Evolutionary conservation across 2,888 invertebrate genomes (phyloP).

Genomic region (Cephus spinipes): DNA sequence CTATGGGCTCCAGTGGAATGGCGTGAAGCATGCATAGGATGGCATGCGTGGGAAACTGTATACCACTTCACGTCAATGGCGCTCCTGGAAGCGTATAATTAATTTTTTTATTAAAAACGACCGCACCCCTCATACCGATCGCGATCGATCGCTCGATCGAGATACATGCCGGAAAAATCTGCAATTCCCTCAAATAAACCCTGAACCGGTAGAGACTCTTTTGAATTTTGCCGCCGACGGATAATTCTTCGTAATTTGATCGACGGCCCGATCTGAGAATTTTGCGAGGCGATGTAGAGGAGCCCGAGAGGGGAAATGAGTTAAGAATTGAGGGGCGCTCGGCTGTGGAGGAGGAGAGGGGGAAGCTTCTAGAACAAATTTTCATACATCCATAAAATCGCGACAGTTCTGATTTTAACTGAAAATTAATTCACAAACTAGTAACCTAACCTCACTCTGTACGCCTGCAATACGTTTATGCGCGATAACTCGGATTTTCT

Average conservation of each 20-base stretch:
- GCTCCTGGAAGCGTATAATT: slow-evolving; percentile 57
- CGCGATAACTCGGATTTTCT: not conserved
- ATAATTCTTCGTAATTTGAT: not conserved
- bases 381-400: not conserved
- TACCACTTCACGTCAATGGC: slow-evolving; percentile 21
- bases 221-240: not conserved
- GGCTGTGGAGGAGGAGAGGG: not conserved
- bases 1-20: not conserved
- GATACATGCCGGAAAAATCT: not conserved
- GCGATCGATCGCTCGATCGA: not conserved
- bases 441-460: not conserved
- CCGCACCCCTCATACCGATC: slow-evolving; percentile 49
- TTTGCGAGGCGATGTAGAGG: not conserved
- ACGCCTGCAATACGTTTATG: not conserved
- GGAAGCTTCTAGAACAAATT: not conserved
- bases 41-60: slow-evolving; percentile 40
- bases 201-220: not conserved
- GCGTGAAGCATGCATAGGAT: slow-evolving; percentile 22
- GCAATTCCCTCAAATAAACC: not conserved
- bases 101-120: slow-evolving; percentile 63
- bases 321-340: not conserved
- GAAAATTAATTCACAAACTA: not conserved
- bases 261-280: not conserved
- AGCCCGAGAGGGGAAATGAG: not conserved
- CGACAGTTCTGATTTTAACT: not conserved